Base-by-base conservation (phyloP, 2,797 vertebrate genomes). In the Cynodonichthys magdalenae region DNA sequence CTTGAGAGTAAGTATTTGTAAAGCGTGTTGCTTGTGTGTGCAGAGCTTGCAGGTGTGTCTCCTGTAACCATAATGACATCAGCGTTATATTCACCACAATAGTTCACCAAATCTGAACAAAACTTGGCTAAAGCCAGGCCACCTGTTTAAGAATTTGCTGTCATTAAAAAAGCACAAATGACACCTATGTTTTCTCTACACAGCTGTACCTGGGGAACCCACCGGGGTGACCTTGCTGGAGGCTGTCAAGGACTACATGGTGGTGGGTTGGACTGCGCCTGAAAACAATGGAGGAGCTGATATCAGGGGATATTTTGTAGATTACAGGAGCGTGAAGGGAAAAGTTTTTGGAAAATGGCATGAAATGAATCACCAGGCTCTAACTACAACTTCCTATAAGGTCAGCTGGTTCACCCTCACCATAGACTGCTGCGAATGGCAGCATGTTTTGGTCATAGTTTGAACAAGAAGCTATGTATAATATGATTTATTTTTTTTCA, bases 251-350 rank as follows among this genome's bases (percentile, higher is more conserved):
- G 95, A 99, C 87, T 94, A 93, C 0, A 98, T 99, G 96, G 92
- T 95, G 3, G 84, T 99, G 71, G 91, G 91, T 67, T 99, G 98
- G 98, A 94, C 91, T 18, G 91, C 86, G 14, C 95, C 98, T 3
- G 91, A 92, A 59, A 71, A 82, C 46, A 88, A 66, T 0, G 97
- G 98, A 28, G 97, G 98, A 27, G 91, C 92, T 2, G 96, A 98
- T 50, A 79, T 99, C 78, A 95, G 93, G 0, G 98, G 98, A 57
- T 99, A 98, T 86, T 99, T 95, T 1, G 93, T 99, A 80, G 96
- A 97, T 90, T 97, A 95, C 59, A 94, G 96, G 53, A 95, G 95
- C 7, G 93, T 99, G 53, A 90, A 95, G 66, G 92, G 90, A 56
- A 92, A 85, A 4, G 84, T 90, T 34, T 84, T 90, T 56, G 94